Percentiles rank a stretch among this genome's conserved stretches.
Conservation (phyloP, 92 coral and sea anemone genomes). For the Phenganax stokvisi region DNA sequence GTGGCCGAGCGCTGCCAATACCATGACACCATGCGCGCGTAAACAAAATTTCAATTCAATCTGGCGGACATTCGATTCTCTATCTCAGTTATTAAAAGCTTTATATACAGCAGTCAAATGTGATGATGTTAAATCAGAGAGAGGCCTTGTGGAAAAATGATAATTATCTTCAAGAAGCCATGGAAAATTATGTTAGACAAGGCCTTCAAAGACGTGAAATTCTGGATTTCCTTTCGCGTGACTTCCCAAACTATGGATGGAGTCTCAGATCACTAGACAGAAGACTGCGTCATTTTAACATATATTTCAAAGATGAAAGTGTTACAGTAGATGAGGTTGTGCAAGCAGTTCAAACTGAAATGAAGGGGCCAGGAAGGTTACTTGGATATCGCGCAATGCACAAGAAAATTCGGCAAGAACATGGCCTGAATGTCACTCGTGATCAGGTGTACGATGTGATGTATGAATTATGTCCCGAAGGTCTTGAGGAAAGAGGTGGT, state of each 20-base stretch:
- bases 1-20: slow-evolving; percentile 16
- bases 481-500: slow-evolving; percentile 8
- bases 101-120: background rate
- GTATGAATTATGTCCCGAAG: slow-evolving; percentile 23
- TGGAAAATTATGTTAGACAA: too few species aligned
- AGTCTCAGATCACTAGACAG: too few species aligned
- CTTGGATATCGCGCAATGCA: slow-evolving; percentile 29
- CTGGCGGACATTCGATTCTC: background rate
- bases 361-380: slow-evolving; percentile 14
- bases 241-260: too few species aligned
- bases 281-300: too few species aligned
- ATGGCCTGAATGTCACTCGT: slow-evolving; percentile 3
- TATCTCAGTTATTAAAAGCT: background rate
- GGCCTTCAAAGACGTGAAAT: too few species aligned
- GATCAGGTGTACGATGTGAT: slow-evolving; percentile 13
- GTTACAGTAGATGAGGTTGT: slow-evolving; percentile 7
- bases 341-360: background rate
- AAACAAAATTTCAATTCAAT: background rate
- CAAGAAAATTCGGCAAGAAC: background rate
- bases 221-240: too few species aligned
- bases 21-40: background rate
- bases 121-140: too few species aligned
- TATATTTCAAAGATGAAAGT: background rate
- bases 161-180: too few species aligned
- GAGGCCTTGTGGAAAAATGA: too few species aligned